Evolutionary conservation across 2,888 invertebrate genomes (phyloP), one percentile per base, ranked within the genome.

Genomic region (Pseudanteris insignis): DNA sequence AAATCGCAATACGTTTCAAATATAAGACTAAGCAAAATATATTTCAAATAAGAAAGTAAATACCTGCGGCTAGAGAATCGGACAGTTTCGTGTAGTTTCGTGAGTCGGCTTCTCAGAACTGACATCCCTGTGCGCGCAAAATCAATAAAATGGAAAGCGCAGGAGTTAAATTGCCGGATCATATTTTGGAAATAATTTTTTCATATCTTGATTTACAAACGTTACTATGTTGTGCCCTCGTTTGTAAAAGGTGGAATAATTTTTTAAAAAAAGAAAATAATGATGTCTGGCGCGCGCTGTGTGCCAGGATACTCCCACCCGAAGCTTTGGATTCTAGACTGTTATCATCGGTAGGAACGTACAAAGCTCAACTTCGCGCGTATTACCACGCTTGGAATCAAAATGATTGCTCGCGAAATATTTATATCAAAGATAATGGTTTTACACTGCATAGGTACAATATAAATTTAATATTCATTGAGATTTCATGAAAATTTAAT

Each of bases 321-420:
- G 94, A 89, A 73, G 89, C 89, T 2, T 83, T 96, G 65, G 94
- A 94, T 82, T 94, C 95, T 4, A 95, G 96, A 81, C 84, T 98
- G 72, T 84, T 98, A 46, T 88, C 91, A 33, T 91, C 92, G 65
- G 89, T 94, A 67, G 88, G 90, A 50, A 92, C 94, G 2, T 95
- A 91, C 78, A 97, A 95, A 84, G 89, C 94, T 13, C 97, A 97
- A 83, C 83, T 98, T 65, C 86, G 94, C 72, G 96, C 98, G 8
- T 95, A 90, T 81, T 90, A 89, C 77, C 93, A 96, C 81, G 92
- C 97, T 0, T 99, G 98, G 98, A 98, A 95, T 81, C 93, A 96
- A 6, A 89, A 91, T 78, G 98, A 99, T 81, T 96, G 96, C 80
- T 98, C 97, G 38, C 87, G 94, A 77, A 96, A 99, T 83, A 92